A percentile compares a stretch with the other conserved stretches of the same genome.
phyloP scores from a whole-genome alignment of 64 coral and sea anemone genomes.

The Orbicella faveolata region DNA sequence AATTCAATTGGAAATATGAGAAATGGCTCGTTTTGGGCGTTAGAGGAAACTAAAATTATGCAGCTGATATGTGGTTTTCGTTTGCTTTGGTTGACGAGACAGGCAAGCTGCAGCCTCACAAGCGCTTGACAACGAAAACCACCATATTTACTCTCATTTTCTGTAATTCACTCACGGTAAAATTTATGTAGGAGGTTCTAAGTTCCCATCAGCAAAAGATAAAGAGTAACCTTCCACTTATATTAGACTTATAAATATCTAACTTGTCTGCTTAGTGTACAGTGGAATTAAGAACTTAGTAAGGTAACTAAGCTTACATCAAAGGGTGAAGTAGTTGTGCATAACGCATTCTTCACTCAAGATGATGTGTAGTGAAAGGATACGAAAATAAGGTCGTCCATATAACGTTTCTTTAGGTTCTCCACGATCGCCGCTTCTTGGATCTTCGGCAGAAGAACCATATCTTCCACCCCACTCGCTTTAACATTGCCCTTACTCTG shows the following conservation, averaged over 20 bases:
- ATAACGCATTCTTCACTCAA: neutral
- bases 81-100: too few species aligned
- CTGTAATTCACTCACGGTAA: too few species aligned
- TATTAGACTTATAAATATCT: neutral
- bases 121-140: too few species aligned
- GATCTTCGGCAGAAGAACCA: constrained; percentile 96
- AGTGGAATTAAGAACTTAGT: neutral
- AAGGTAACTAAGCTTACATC: too few species aligned
- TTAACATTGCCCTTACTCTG: constrained; percentile 98
- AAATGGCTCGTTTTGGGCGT: neutral
- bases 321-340: neutral
- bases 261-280: neutral
- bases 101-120: too few species aligned
- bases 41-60: neutral
- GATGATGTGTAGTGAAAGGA: constrained; percentile 54
- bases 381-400: constrained; percentile 99
- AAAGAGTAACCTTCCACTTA: neutral
- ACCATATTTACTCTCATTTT: too few species aligned
- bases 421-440: constrained; percentile 97
- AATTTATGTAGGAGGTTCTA: too few species aligned
- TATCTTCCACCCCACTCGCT: constrained; percentile 98
- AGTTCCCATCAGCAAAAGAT: neutral
- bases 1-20: neutral
- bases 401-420: constrained; percentile 96
- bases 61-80: neutral